Evolutionary conservation across 2,797 vertebrate genomes (phyloP).

Genomic region (Podarcis lilfordi): DNA sequence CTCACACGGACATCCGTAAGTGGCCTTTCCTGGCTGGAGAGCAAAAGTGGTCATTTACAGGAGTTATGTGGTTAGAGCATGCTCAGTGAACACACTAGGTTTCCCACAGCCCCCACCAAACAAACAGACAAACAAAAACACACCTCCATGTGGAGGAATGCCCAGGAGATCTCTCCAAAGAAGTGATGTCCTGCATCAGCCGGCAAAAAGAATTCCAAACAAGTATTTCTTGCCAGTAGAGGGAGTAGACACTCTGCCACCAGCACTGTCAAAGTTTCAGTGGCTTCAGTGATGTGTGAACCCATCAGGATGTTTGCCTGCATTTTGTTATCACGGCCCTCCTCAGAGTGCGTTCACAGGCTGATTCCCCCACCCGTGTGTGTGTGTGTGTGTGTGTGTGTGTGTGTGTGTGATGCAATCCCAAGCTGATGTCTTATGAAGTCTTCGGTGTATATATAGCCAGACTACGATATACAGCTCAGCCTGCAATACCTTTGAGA

Average conservation of each 20-base stretch:
- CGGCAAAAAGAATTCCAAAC: background rate
- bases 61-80: background rate
- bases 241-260: background rate
- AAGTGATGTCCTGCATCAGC: background rate
- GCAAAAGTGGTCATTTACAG: background rate
- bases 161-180: background rate
- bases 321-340: no score
- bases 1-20: background rate
- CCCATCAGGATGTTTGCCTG: background rate
- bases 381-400: no score
- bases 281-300: background rate
- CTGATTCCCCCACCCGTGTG: background rate
- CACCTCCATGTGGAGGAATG: background rate
- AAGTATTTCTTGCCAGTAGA: constrained; percentile 5
- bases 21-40: background rate
- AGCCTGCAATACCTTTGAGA: background rate
- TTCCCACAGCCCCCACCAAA: background rate
- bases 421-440: background rate
- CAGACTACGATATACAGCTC: background rate
- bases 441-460: no score
- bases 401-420: background rate
- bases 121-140: background rate
- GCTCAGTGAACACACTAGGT: background rate
- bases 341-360: background rate
- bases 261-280: background rate